Base-by-base conservation (phyloP, 2,888 invertebrate species). In the Atrina japonica region DNA sequence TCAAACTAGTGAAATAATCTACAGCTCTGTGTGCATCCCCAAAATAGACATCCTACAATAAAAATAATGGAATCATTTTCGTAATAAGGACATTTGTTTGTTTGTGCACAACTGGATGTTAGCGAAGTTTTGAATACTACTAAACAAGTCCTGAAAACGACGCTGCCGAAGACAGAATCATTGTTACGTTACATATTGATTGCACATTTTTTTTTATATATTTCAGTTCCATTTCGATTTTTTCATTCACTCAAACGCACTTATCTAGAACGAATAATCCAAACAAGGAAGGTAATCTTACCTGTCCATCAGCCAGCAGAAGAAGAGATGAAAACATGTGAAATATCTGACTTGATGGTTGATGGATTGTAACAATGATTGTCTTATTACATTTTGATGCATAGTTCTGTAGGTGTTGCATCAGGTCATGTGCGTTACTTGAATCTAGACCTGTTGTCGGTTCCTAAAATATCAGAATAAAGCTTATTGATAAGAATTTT, bases 361-460 rank as follows among this genome's bases (percentile, higher is more conserved):
- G 96, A 88, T 96, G 96, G 3, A 96, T 94, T 43, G 95, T 95
- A 69, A 95, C 93, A 61, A 96, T 94, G 61, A 96, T 94, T 6
- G 95, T 95, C 91, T 95, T 95, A 78, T 94, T 94, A 90, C 94
- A 94, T 80, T 94, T 93, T 75, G 93, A 93, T 0, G 95, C 95
- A 86, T 94, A 95, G 70, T 93, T 92, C 89, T 95, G 95, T 81
- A 96, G 91, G 72, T 94, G 94, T 77, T 93, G 92, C 93, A 96
- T 95, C 76, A 96, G 89, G 80, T 93, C 93, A 86, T 94, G 93
- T 25, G 95, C 95, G 74, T 95, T 94, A 89, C 95, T 94, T 40
- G 95, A 95, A 90, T 96, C 96, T 84, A 96, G 91, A 40, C 95
- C 95, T 45, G 95, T 95, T 21, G 95, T 96, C 14, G 95, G 95